Conservation (phyloP, 2,888 invertebrate genomes). For the Caenorhabditis imperialis region DNA sequence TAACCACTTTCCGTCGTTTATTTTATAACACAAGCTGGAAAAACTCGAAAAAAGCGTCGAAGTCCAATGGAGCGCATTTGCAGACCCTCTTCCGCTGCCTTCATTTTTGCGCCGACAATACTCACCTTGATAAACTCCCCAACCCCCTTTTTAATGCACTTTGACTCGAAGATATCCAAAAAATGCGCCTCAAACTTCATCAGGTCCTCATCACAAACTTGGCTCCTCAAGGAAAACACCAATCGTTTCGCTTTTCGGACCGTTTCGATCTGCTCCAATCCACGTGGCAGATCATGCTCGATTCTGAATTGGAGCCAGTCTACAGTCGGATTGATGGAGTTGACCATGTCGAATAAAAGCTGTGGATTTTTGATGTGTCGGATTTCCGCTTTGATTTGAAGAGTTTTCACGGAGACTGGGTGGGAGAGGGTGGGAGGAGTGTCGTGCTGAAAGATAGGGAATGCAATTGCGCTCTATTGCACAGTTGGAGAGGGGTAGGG, state of each 20-base stretch:
- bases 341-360: not conserved
- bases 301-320: conserved; percentile 1
- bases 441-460: not conserved
- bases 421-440: not conserved
- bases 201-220: not conserved
- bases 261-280: not conserved
- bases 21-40: too few relatives aligned
- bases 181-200: not conserved
- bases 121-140: not conserved
- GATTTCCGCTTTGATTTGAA: not conserved
- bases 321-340: not conserved
- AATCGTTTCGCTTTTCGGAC: conserved; percentile 1
- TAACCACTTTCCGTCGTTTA: too few relatives aligned
- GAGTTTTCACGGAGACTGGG: not conserved
- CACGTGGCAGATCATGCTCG: not conserved
- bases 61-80: too few relatives aligned
- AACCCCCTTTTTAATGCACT: not conserved
- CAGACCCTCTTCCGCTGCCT: too few relatives aligned
- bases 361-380: not conserved
- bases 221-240: not conserved
- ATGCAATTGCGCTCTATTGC: too few relatives aligned
- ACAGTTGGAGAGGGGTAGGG: too few relatives aligned
- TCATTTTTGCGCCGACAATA: too few relatives aligned
- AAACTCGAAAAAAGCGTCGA: too few relatives aligned
- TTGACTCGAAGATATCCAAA: not conserved